phyloP scores from a whole-genome alignment of 2,797 vertebrate species.

The Pseudopleuronectes americanus region DNA sequence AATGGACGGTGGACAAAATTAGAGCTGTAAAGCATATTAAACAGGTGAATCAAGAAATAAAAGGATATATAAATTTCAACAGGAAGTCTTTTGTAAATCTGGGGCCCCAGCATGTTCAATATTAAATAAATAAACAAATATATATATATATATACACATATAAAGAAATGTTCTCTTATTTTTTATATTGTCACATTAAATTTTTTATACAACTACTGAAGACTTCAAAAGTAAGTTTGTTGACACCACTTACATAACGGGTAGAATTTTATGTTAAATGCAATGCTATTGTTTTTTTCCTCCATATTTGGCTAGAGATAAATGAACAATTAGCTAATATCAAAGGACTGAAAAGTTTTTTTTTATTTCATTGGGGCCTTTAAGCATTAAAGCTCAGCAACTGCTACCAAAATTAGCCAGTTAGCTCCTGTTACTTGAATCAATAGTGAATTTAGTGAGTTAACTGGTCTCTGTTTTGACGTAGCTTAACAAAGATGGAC shows the following conservation, averaged over 20 bases:
- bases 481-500: no score
- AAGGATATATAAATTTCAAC: background rate
- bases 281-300: no score
- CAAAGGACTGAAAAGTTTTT: no score
- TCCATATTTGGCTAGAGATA: no score
- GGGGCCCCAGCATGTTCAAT: background rate
- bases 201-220: background rate
- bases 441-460: background rate
- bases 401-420: background rate
- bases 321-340: no score
- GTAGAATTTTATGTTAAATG: no score
- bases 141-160: background rate
- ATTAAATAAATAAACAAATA: conserved; percentile 12
- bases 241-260: no score
- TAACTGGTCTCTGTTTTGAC: no score
- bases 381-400: background rate
- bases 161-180: background rate
- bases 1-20: conserved; percentile 5
- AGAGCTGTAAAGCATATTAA: background rate
- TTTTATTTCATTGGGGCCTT: background rate
- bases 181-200: no score
- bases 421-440: background rate
- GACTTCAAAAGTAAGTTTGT: no score
- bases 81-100: background rate
- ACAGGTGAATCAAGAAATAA: background rate